Base-by-base conservation (phyloP, 2,113 vertebrate species). In the Trochalopteron elliotii region DNA sequence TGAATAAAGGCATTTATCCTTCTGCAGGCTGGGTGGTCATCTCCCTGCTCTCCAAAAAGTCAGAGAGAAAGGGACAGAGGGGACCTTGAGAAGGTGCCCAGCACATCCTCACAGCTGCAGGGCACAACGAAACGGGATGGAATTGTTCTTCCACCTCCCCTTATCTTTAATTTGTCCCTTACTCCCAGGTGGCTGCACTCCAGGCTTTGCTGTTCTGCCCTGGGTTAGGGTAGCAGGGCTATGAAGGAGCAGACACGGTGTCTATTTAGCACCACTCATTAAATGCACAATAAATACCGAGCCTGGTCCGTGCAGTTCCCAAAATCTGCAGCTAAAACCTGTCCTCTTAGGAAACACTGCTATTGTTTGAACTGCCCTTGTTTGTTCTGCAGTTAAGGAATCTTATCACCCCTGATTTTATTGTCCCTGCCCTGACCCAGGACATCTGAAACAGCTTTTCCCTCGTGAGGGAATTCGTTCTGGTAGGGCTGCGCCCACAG, bases 371-470 rank as follows among this genome's bases (percentile, higher is more conserved):
- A 2, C 42, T 70, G 68, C 76, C 72, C 57, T 33, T 96, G 94
- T 94, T 96, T 96, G 85, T 57, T 90, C 80, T 91, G 76, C 79
- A 37, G 71, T 85, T 96, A 90, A 71, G 53, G 72, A 64, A 86
- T 89, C 90, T 94, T 95, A 95, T 90, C 88, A 75, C 25, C 83
- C 55, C 8, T n/a, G 30, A 14, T 75, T 81, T 94, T 86, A 75
- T 90, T 83, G 69, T 86, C 40, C 49, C 80, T 97, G 68, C 68
- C 47, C 85, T 42, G 83, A 71, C 72, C 85, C 76, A 90, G 88
- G 39, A 87, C 71, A 90, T 64, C 75, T 96, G 79, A 77, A 87
- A 80, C 0, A 0, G 67, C 57, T 81, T 87, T 94, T 90, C 67
- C 67, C 87, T 85, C 5, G 1, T 37, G 68, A 83, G 68, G 85